These are phyloP conservation scores for Tamandua tetradactyla DNA, from an alignment of 2,797 vertebrate genomes.

Conservation along the genomic window DNA sequence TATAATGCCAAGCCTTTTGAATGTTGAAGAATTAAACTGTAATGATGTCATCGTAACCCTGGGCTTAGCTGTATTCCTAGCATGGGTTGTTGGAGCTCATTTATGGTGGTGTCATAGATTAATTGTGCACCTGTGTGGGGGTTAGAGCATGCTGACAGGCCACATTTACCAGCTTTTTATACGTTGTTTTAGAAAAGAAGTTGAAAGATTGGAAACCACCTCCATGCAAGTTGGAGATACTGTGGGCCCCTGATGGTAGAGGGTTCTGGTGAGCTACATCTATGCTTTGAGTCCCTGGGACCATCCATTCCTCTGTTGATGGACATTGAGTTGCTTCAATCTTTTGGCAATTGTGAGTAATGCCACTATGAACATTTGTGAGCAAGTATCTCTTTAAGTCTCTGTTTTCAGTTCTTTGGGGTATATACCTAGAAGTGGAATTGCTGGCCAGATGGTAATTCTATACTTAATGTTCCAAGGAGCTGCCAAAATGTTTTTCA, in stretches of 20 bases:
- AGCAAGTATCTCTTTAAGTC: no score
- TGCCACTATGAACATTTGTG: no score
- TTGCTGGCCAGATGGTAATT: no score
- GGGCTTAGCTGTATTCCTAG: not conserved
- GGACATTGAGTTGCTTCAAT: no score
- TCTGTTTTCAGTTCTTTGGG: no score
- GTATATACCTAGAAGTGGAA: no score
- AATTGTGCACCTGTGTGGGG: not conserved
- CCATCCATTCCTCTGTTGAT: no score
- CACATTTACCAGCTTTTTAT: not conserved
- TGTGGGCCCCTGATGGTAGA: not conserved
- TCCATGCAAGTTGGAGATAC: not conserved
- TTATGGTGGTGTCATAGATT: not conserved
- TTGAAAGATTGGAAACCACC: not conserved
- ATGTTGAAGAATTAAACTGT: not conserved
- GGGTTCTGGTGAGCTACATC: not conserved
- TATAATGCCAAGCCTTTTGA: not conserved
- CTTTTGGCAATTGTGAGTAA: no score
- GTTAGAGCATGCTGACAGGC: not conserved
- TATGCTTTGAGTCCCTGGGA: not conserved
- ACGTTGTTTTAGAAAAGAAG: not conserved
- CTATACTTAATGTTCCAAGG: no score
- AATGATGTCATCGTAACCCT: not conserved
- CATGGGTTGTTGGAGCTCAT: not conserved
- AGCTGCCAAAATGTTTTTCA: no score